Percentiles rank a stretch among this genome's conserved stretches.
Conservation (phyloP, 1,140 invertebrate species). For the Dreissena rostriformis region DNA sequence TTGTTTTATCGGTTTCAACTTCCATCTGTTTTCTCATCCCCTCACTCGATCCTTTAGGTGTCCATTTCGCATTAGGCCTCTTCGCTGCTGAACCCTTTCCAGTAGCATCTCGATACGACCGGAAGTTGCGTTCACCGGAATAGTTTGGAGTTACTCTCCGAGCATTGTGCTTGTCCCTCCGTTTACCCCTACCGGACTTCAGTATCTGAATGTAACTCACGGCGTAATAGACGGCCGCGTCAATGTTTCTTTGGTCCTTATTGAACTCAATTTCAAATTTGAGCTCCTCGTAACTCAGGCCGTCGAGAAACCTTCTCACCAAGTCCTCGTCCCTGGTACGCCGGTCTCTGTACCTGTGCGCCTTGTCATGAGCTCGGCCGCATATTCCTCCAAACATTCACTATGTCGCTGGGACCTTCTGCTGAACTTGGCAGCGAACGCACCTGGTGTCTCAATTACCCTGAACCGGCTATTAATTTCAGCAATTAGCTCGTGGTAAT, state of each 20-base stretch:
- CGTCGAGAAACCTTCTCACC: conserved; percentile 37
- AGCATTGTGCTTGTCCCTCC: background rate
- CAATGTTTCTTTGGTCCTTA: conserved; percentile 42
- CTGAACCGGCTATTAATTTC: conserved; percentile 50
- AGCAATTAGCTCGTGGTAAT: conserved; percentile 24
- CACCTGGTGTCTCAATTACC: conserved; percentile 42
- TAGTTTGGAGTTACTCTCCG: background rate
- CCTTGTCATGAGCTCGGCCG: conserved; percentile 53
- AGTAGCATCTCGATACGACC: background rate
- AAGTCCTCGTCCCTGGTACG: conserved; percentile 49
- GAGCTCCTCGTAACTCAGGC: conserved; percentile 29
- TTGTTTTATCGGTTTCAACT: background rate
- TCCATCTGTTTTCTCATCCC: background rate
- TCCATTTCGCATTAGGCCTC: background rate
- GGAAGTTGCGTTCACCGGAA: background rate
- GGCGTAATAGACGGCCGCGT: conserved; percentile 43
- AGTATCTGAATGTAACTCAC: conserved; percentile 27
- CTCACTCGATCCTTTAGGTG: background rate
- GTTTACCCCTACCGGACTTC: background rate
- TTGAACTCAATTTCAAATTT: conserved; percentile 43
- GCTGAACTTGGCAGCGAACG: conserved; percentile 42
- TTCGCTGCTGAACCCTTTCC: background rate
- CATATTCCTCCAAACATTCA: conserved; percentile 51
- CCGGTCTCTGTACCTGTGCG: conserved; percentile 30
- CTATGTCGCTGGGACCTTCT: background rate